Conservation (phyloP, 2,113 vertebrate genomes). For the Trachemys scripta region DNA sequence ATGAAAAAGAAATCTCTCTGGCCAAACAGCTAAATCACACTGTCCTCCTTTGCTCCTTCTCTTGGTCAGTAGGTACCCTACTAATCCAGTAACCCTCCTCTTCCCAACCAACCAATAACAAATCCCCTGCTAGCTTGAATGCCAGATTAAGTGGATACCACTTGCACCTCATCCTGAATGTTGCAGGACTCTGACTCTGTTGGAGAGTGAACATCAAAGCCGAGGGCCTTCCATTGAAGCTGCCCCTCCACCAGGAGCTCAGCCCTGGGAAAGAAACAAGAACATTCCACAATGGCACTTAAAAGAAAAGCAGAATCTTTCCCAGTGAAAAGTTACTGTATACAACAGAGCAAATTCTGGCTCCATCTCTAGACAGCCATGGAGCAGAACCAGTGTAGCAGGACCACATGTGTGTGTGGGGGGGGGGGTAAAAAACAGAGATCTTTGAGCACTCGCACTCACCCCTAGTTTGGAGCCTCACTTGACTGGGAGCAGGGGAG, state of each 20-base stretch:
- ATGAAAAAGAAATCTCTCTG: not conserved
- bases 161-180: not conserved
- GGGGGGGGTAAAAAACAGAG: too few relatives aligned
- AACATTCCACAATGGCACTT: not conserved
- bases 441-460: not conserved
- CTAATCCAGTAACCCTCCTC: not conserved
- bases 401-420: fast-evolving
- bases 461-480: not conserved
- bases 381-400: not conserved
- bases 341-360: not conserved
- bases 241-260: not conserved
- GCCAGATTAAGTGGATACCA: too few relatives aligned
- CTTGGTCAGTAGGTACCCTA: not conserved
- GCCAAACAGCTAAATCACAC: not conserved
- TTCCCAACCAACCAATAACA: not conserved
- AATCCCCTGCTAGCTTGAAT: not conserved
- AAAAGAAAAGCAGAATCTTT: not conserved
- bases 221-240: not conserved
- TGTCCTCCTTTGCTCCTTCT: not conserved
- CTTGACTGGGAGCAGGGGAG: not conserved
- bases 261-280: not conserved
- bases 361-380: not conserved
- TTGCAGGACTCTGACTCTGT: too few relatives aligned
- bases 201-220: not conserved
- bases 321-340: not conserved